Percentiles rank a stretch among this genome's conserved stretches.
Evolutionary conservation across 2,888 invertebrate genomes (phyloP).

Genomic region (Bombylius major): DNA sequence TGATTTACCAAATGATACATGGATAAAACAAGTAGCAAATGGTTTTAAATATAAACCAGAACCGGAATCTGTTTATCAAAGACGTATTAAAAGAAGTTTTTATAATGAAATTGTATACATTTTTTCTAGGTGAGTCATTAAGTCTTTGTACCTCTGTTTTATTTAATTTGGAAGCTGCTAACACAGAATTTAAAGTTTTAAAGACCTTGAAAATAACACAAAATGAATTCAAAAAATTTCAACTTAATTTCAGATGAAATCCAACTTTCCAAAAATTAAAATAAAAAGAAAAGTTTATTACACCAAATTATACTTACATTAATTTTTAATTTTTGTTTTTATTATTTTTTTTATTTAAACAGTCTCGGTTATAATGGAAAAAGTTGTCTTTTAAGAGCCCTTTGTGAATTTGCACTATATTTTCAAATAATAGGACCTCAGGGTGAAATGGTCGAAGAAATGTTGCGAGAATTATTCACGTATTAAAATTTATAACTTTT

Average conservation of each 20-base stretch:
- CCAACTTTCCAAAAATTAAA: too few relatives aligned
- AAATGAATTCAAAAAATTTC: too few relatives aligned
- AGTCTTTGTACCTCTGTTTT: too few relatives aligned
- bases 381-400: constrained; percentile 53
- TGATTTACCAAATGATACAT: constrained; percentile 44
- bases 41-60: constrained; percentile 20
- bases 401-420: constrained; percentile 62
- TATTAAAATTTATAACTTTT: too few relatives aligned
- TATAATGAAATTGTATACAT: constrained; percentile 13
- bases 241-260: too few relatives aligned
- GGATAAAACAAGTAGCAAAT: constrained; percentile 32
- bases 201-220: too few relatives aligned
- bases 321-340: too few relatives aligned
- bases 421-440: constrained; percentile 43
- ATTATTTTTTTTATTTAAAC: constrained; percentile 21
- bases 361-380: constrained; percentile 68
- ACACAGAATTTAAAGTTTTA: too few relatives aligned
- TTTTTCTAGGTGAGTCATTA: too few relatives aligned
- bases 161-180: too few relatives aligned
- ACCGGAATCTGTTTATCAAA: constrained; percentile 37
- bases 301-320: too few relatives aligned
- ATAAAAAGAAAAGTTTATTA: too few relatives aligned
- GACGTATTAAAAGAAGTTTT: constrained; percentile 32
- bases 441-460: constrained; percentile 53
- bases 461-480: constrained; percentile 24